Evolutionary conservation across 2,797 vertebrate genomes (phyloP).

Genomic region (Gallinago stenura): DNA sequence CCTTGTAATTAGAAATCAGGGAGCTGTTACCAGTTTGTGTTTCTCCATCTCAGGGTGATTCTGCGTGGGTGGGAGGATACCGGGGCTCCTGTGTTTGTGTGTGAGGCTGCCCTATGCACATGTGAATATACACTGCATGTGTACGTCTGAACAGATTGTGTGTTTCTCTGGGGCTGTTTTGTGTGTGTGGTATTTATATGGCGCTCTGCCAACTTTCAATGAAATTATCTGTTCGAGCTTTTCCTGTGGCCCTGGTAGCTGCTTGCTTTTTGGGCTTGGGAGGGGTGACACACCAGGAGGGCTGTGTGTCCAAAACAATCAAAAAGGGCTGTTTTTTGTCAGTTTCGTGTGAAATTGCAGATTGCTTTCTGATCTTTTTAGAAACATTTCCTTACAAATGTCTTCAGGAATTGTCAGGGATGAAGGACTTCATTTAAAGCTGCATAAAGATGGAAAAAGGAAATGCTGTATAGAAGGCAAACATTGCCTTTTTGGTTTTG

Average conservation of each 20-base stretch:
- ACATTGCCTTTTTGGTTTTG: not conserved
- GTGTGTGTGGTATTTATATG: not conserved
- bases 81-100: not conserved
- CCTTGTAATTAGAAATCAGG: not conserved
- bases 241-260: not conserved
- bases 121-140: rapidly evolving
- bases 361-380: not conserved
- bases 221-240: not conserved
- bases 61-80: rapidly evolving
- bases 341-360: not conserved
- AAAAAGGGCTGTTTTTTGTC: not conserved
- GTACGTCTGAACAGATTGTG: rapidly evolving
- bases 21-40: not conserved
- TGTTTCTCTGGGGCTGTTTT: not conserved
- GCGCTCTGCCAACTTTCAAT: not conserved
- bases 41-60: not conserved
- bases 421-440: not conserved
- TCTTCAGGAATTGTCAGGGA: not conserved
- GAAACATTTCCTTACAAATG: not conserved
- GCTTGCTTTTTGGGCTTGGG: not conserved
- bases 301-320: not conserved
- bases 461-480: not conserved
- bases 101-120: rapidly evolving
- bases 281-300: not conserved
- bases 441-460: not conserved